A percentile compares a stretch with the other conserved stretches of the same genome.
phyloP scores from a whole-genome alignment of 2,113 vertebrate genomes.

The Echinops telfairi region DNA sequence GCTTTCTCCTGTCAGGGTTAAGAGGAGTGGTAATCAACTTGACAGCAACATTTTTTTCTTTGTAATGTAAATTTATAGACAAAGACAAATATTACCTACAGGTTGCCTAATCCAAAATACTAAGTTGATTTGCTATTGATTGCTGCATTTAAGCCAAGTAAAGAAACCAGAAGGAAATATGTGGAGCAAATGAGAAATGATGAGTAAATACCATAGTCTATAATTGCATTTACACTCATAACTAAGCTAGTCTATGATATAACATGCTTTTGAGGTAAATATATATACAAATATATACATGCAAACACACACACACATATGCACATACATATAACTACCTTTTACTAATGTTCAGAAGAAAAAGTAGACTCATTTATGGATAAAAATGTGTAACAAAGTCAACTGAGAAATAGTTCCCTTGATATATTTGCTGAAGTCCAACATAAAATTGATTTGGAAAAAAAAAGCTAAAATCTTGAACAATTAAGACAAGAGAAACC shows the following conservation, averaged over 20 bases:
- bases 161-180: background rate
- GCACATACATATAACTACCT: too few relatives aligned
- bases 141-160: conserved; percentile 1
- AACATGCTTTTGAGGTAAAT: background rate
- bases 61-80: background rate
- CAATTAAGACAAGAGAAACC: background rate
- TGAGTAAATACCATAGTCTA: background rate
- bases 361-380: background rate
- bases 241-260: background rate
- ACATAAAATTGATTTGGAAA: conserved; percentile 1
- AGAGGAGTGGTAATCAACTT: background rate
- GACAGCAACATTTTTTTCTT: background rate
- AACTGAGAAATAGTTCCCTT: background rate
- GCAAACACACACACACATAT: too few relatives aligned
- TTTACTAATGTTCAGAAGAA: background rate
- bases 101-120: background rate
- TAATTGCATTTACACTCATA: background rate
- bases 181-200: conserved; percentile 7
- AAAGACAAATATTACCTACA: background rate
- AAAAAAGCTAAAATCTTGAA: background rate
- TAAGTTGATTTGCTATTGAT: background rate
- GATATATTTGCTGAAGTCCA: background rate
- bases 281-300: too few relatives aligned
- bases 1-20: background rate
- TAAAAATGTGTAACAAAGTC: background rate